Evolutionary conservation across 2,888 invertebrate genomes (phyloP), one percentile per base, ranked within the genome.

Genomic region (Cantharis rustica): DNA sequence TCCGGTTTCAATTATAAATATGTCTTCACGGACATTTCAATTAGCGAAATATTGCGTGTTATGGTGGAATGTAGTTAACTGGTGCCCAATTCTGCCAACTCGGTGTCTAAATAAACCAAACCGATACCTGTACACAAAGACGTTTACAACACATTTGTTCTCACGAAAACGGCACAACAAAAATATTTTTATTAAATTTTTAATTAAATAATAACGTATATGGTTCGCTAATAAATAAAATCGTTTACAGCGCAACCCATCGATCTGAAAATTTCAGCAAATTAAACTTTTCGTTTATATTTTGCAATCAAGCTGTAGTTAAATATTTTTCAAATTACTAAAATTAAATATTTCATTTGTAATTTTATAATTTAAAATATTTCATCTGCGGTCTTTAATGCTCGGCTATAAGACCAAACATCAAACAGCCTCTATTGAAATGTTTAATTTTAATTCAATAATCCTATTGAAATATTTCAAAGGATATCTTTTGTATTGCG

Each of bases 1-100:
- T 84, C 84, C 81, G 82, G 83, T 85, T 85, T 82, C 85, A 86
- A 86, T 86, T 86, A 86, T 85, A 86, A 85, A 86, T 85, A 85
- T 83, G 85, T 86, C 85, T 81, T 83, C 82, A 82, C 83, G 85
- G 86, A 86, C 86, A 79, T 86, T 86, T 86, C 86, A 86, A 86
- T 86, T 86, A 86, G 84, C 82, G 79, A 75, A 77, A 80, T 82
- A 84, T 85, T 83, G 86, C 85, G 86, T 86, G 86, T 80, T 70
- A 75, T 72, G 72, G 75, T 66, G 69, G 76, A 77, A 79, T 79
- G 75, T 73, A 69, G 77, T 77, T 74, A 77, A 26, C 73, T 16
- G 76, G 76, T 73, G 73, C 76, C 76, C 73, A 78, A 71, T 78
- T 73, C 71, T 70, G 75, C 78, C 78, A 75, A 75, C 69, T 76